phyloP scores from a whole-genome alignment of 2,888 invertebrate genomes.

The Empis livida region DNA sequence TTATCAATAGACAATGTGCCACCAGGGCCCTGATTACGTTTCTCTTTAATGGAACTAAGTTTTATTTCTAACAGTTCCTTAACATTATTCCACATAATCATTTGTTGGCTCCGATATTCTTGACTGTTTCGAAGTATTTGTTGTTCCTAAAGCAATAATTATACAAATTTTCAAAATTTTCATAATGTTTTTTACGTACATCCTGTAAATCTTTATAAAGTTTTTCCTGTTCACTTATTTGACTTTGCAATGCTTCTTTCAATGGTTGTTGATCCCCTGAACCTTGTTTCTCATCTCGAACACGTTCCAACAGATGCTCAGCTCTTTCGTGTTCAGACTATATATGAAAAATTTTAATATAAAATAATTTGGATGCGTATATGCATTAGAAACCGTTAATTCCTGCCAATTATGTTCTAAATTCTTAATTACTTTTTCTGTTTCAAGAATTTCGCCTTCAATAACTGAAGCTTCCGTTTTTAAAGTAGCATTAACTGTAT shows the following conservation, averaged over 20 bases:
- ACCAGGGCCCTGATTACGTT: conserved; percentile 11
- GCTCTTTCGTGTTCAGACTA: conserved; percentile 13
- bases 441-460: not conserved
- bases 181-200: conserved; percentile 4
- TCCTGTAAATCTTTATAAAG: conserved; percentile 10
- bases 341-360: too few species aligned
- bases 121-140: conserved; percentile 12
- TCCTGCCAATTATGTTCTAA: conserved; percentile 10
- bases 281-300: conserved; percentile 10
- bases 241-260: conserved; percentile 14
- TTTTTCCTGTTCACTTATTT: conserved; percentile 14
- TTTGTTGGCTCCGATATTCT: conserved; percentile 11
- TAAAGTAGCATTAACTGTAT: not conserved
- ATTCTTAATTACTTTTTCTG: not conserved
- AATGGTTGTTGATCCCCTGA: conserved; percentile 7
- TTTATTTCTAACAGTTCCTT: conserved; percentile 14
- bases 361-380: too few species aligned
- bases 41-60: conserved; percentile 13
- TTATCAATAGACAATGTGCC: conserved; percentile 15
- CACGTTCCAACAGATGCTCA: conserved; percentile 14
- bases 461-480: not conserved
- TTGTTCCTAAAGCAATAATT: conserved; percentile 10
- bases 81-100: conserved; percentile 15
- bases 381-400: conserved; percentile 8
- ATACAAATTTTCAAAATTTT: not conserved